These are phyloP conservation scores for Trypoxylon attenuatum DNA, from an alignment of 2,888 invertebrate species.

Conservation along the genomic window DNA sequence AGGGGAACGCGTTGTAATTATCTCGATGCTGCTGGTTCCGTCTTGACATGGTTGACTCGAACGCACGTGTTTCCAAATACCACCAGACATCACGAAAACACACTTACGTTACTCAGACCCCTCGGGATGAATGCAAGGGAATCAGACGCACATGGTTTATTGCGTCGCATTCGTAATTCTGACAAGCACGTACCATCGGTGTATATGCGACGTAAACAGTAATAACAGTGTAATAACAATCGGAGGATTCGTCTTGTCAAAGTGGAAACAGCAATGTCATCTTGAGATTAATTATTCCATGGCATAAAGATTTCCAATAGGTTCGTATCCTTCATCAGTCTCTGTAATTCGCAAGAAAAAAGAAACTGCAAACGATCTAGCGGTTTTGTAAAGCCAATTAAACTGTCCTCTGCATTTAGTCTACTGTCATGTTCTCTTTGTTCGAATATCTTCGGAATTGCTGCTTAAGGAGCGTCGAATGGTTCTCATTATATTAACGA, in stretches of 20 bases:
- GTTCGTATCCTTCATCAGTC: no score
- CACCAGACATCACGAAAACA: conserved; percentile 19
- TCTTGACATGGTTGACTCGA: conserved; percentile 6
- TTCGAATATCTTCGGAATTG: neutral
- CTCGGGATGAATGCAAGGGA: no score
- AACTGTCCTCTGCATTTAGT: neutral
- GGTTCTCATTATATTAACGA: neutral
- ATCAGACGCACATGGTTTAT: conserved; percentile 37
- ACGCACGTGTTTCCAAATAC: conserved; percentile 28
- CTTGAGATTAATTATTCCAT: no score
- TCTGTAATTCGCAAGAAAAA: no score
- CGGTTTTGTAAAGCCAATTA: neutral
- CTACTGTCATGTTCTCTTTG: no score
- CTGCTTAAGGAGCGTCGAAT: neutral
- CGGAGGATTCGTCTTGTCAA: conserved; percentile 47
- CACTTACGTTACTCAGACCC: no score
- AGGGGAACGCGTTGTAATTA: conserved; percentile 41
- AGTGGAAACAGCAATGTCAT: no score
- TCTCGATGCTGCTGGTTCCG: conserved; percentile 25
- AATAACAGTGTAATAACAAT: conserved; percentile 50
- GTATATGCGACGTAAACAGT: no score
- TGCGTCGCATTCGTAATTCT: conserved; percentile 38
- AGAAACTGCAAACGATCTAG: no score
- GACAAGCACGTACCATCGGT: no score
- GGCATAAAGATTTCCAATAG: no score